Percentiles rank a stretch among this genome's conserved stretches.
Conservation (phyloP, 1,140 invertebrate species). For the Popillia japonica region DNA sequence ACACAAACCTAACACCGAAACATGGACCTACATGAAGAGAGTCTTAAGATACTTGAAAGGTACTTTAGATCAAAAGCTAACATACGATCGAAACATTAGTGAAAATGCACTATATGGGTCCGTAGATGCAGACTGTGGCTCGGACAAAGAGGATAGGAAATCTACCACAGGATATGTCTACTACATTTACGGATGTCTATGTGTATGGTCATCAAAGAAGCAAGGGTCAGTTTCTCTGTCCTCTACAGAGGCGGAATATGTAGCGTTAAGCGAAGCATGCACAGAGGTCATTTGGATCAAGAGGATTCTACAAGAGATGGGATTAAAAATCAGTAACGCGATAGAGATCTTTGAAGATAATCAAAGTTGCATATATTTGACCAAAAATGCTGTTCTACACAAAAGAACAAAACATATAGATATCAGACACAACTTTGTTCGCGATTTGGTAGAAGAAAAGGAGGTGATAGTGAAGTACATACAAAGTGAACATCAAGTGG, state of each 20-base stretch:
- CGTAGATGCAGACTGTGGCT: too few species aligned
- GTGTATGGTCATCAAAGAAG: neutral
- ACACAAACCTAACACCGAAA: constrained; percentile 20
- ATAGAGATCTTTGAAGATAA: too few species aligned
- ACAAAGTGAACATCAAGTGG: too few species aligned
- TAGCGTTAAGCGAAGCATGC: neutral
- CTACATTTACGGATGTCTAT: neutral
- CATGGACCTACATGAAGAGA: constrained; percentile 14
- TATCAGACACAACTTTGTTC: constrained; percentile 8
- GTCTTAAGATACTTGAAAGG: constrained; percentile 17
- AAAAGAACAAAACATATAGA: constrained; percentile 14
- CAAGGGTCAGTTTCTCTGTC: neutral
- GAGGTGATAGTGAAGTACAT: neutral
- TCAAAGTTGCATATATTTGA: neutral
- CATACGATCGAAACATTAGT: neutral
- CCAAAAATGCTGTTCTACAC: constrained; percentile 2
- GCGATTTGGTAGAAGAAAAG: constrained; percentile 18
- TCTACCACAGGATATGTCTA: neutral
- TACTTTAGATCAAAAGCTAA: neutral
- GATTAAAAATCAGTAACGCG: too few species aligned
- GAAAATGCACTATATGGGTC: too few species aligned
- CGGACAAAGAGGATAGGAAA: too few species aligned
- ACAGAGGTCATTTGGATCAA: too few species aligned
- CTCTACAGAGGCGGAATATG: neutral
- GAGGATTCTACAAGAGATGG: neutral